Evolutionary conservation across 2,888 invertebrate species (phyloP), one percentile per base, ranked within the genome.

Genomic region (Melieria omissa): DNA sequence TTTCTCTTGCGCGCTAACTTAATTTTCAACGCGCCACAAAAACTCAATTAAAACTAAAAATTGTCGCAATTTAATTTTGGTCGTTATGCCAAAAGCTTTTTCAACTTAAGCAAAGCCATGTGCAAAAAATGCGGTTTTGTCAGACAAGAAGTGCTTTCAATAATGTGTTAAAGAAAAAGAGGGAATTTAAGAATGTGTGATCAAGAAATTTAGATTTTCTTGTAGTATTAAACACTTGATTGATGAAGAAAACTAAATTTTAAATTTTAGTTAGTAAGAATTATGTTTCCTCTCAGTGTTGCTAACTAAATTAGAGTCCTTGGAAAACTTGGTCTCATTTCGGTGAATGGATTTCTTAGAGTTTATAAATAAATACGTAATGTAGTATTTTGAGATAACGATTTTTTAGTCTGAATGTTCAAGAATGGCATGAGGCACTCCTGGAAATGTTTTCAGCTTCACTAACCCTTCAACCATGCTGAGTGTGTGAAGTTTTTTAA

Each of bases 1-100:
- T 3, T 29, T 29, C 29, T 29, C 3, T 29, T 29, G 29, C 29
- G 29, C 29, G 29, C 29, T 0, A 52, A 8, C 52, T 52, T 52
- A 9, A 52, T 52, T 52, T 49, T 9, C 4, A n/a, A 52, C 9
- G n/a, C 12, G 52, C 49, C 49, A 49, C 49, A 49, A 52, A 52
- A 52, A 52, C 52, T 52, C 52, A 52, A 52, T 52, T 52, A 52
- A 52, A 52, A 52, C 52, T 52, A 9, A 52, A 52, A 52, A 52
- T 52, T 52, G 5, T 4, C 14, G 52, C 52, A 52, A 52, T 52
- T 52, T n/a, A 52, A 52, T 52, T 52, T 52, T 0, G 52, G 52
- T 52, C 52, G 52, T 52, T 52, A 8, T n/a, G n/a, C 12, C n/a
- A 52, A 52, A 52, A 52, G 52, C 52, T 52, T 29, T 29, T 29